Evolutionary conservation across 2,888 invertebrate genomes (phyloP), one percentile per base, ranked within the genome.

Genomic region (Eupithecia dodoneata): DNA sequence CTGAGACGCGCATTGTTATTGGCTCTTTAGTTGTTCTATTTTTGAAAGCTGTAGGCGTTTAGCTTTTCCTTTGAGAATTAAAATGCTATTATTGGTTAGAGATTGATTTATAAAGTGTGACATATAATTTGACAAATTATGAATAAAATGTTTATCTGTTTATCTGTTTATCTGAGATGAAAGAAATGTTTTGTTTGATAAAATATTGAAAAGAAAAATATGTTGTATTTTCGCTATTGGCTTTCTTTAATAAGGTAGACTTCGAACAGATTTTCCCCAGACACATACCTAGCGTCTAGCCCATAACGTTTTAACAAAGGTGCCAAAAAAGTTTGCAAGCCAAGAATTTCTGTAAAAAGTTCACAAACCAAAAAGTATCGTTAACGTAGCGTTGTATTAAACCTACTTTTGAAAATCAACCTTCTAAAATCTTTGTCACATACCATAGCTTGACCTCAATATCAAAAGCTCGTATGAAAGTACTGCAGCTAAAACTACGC

Each of bases 1-100:
- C 72, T 45, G n/a, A 73, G 72, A 65, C 63, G 72, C 73, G 55
- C 67, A 47, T 75, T 66, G 75, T 76, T 76, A 78, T 78, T 76
- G 73, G 73, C 66, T 59, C 18, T 30, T 52, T 75, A 71, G 59
- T 71, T 73, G 52, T 75, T 78, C 59, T 73, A 71, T 70, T 78
- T 74, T 67, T n/a, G 18, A 69, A 69, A 63, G 63, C 63, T 12
- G 18, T 12, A 30, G 30, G 12, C 63, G 30, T 63, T 59, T 18
- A 59, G 18, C 9, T 18, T 59, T 9, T 59, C 9, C 9, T 59
- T 59, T 59, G 59, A 52, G 15, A 52, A 52, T 52, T 15, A 52
- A 52, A 52, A 52, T n/a, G 6, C n/a, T 52, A 52, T 52, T 59
- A 59, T 59, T 59, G 55, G n/a, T 7, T n/a, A 4, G 59, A 59